Conservation (phyloP, 2,888 invertebrate species). For the Steinernema carpocapsae region DNA sequence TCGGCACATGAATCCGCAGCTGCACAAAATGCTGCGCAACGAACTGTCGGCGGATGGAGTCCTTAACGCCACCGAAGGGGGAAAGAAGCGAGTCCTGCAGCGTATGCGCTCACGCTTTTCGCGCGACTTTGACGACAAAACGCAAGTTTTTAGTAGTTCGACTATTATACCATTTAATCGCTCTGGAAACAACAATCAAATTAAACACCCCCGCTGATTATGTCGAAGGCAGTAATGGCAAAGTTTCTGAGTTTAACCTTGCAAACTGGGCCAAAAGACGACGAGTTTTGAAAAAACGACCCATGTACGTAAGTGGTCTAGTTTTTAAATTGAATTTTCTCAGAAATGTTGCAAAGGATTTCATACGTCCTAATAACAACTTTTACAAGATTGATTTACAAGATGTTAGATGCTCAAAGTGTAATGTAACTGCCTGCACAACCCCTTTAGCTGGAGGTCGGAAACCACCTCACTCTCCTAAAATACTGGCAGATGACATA, state of each 20-base stretch:
- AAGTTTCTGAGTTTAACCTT: no score
- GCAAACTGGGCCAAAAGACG: no score
- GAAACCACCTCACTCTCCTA: no score
- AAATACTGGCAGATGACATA: no score
- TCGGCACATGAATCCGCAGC: conserved; percentile 51
- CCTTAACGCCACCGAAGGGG: conserved; percentile 31
- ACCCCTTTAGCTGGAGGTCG: no score
- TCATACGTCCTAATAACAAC: no score
- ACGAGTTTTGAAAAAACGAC: not conserved
- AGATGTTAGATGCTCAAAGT: not conserved
- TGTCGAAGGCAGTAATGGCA: no score
- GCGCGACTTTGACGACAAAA: conserved; percentile 47
- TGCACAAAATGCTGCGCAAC: conserved; percentile 49
- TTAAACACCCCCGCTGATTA: not conserved
- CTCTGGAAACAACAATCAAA: not conserved
- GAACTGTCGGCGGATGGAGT: conserved; percentile 50
- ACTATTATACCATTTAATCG: no score
- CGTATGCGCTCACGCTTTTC: conserved; percentile 51
- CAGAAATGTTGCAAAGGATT: not conserved
- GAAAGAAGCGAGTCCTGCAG: conserved; percentile 45
- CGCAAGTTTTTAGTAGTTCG: conserved; percentile 36
- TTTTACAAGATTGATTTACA: no score
- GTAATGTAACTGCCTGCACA: no score
- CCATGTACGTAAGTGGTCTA: conserved; percentile 2
- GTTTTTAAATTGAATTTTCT: not conserved